These are phyloP conservation scores for Ciconia boyciana DNA, from an alignment of 2,113 vertebrate genomes.

Conservation along the genomic window DNA sequence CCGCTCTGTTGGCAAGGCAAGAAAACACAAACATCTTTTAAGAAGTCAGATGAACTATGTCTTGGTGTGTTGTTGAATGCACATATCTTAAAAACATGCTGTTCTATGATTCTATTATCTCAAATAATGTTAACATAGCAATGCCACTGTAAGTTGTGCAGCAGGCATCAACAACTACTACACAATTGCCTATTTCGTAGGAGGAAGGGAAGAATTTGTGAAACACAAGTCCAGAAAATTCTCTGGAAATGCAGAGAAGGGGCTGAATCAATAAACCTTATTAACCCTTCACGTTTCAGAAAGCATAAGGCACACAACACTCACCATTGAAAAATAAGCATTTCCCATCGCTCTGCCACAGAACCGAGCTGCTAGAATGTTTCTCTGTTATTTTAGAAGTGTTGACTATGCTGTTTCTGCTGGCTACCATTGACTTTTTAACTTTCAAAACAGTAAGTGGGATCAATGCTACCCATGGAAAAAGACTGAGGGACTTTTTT, in stretches of 20 bases:
- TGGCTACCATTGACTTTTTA: background rate
- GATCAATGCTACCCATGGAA: background rate
- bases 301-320: background rate
- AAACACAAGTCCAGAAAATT: background rate
- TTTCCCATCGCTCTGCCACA: background rate
- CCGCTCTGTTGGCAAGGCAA: background rate
- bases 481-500: background rate
- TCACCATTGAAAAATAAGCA: background rate
- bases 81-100: background rate
- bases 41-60: background rate
- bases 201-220: background rate
- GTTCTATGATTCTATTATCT: background rate
- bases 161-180: background rate
- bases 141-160: background rate
- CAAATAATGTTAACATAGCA: background rate
- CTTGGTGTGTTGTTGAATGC: background rate
- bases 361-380: background rate
- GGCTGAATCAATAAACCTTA: background rate
- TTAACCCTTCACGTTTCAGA: background rate
- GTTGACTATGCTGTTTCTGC: background rate
- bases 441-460: background rate
- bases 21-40: background rate
- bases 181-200: background rate
- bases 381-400: background rate
- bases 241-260: background rate